phyloP scores from a whole-genome alignment of 2,113 vertebrate species.

The Solenodon paradoxus region DNA sequence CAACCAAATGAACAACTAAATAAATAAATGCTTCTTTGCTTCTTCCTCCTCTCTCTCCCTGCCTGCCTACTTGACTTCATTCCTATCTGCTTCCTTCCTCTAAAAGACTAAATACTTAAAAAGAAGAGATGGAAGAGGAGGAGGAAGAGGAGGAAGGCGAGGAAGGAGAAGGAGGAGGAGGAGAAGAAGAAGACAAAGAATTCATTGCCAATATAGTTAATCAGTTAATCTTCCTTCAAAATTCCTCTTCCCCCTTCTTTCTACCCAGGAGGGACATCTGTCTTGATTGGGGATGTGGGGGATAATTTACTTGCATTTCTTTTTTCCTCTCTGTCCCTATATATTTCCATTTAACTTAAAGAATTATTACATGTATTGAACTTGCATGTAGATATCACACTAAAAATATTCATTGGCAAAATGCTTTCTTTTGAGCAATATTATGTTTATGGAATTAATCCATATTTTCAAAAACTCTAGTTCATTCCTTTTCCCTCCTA shows the following conservation, averaged over 20 bases:
- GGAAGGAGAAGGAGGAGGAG: too few relatives aligned
- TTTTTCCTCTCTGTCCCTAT: not conserved
- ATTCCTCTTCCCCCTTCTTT: not conserved
- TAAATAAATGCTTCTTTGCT: too few relatives aligned
- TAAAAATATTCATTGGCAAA: slow-evolving; percentile 47
- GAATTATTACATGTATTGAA: not conserved
- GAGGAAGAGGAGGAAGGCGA: too few relatives aligned
- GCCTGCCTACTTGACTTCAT: too few relatives aligned
- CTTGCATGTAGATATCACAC: not conserved
- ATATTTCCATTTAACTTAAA: not conserved
- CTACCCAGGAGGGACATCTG: not conserved
- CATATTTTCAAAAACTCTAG: not conserved
- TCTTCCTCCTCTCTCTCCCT: too few relatives aligned
- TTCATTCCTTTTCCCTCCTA: slow-evolving; percentile 35
- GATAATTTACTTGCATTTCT: not conserved
- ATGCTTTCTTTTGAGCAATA: slow-evolving; percentile 55
- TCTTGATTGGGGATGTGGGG: not conserved
- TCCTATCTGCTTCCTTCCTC: too few relatives aligned
- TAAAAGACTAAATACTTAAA: too few relatives aligned
- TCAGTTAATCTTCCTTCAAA: not conserved
- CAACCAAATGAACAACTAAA: too few relatives aligned
- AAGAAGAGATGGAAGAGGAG: too few relatives aligned
- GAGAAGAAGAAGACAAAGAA: too few relatives aligned
- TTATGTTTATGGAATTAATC: slow-evolving; percentile 46
- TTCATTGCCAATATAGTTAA: not conserved